A percentile compares a stretch with the other conserved stretches of the same genome.
Evolutionary conservation across 35 echinoderm and acorn worm genomes (phyloP).

Genomic region (Apostichopus parvimensis): DNA sequence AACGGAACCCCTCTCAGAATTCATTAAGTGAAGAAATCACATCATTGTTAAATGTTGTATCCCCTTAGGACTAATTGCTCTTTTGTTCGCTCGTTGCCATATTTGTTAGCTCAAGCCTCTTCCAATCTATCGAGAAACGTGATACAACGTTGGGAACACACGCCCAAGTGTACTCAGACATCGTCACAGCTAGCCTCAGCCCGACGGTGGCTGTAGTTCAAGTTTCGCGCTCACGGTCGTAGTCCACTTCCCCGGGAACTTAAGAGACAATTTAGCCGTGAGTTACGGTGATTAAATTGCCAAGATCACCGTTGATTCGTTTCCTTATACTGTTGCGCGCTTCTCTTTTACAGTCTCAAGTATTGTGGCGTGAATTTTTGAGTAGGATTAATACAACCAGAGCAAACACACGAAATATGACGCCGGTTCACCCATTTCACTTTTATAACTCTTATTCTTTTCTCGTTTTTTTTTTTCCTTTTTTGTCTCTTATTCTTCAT

Average conservation of each 20-base stretch:
- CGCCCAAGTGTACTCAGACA: slow-evolving; percentile 47
- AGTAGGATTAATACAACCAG: slow-evolving; percentile 53
- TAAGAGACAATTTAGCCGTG: slow-evolving; percentile 62
- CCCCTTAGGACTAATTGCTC: slow-evolving; percentile 51
- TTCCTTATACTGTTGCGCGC: slow-evolving; percentile 25
- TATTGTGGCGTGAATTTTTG: slow-evolving; percentile 54
- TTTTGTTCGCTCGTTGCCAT: slow-evolving; percentile 3
- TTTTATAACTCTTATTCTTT: slow-evolving; percentile 8
- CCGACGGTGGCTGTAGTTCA: not conserved
- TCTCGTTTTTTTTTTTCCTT: not conserved
- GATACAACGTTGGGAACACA: slow-evolving; percentile 38
- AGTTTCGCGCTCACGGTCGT: slow-evolving; percentile 43
- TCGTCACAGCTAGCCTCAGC: slow-evolving; percentile 25
- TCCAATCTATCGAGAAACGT: slow-evolving; percentile 52
- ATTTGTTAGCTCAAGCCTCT: slow-evolving; percentile 31
- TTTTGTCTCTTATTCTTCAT: not conserved
- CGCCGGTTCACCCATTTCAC: slow-evolving; percentile 36
- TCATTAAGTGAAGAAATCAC: slow-evolving; percentile 39
- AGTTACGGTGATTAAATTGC: slow-evolving; percentile 58
- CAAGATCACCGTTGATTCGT: slow-evolving; percentile 48
- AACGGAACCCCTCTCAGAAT: slow-evolving; percentile 51
- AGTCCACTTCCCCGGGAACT: slow-evolving; percentile 41
- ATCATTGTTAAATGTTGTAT: slow-evolving; percentile 62
- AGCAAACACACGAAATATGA: slow-evolving; percentile 50
- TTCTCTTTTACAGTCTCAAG: slow-evolving; percentile 46